Evolutionary conservation across 1,140 invertebrate species (phyloP), one percentile per base, ranked within the genome.

Genomic region (Papilio machaon): DNA sequence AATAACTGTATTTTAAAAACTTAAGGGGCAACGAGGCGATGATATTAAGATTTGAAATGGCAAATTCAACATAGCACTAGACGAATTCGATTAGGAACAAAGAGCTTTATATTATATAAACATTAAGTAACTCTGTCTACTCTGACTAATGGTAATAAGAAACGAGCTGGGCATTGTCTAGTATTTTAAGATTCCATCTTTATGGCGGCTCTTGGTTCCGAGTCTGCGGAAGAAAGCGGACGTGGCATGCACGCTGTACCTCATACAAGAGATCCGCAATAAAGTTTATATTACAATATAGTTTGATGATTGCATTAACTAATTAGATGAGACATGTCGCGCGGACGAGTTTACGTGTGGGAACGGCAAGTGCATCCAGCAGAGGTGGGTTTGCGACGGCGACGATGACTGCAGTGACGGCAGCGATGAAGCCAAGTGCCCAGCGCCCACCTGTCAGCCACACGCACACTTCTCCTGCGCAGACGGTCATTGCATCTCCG

Each of bases 281-380:
- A 58, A 58, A 58, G 8, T 58, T 58, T 58, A 7, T 7, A 58
- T 19, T 5, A 17, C 1, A 9, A 6, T 19, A 5, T 58, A 58
- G 7, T 58, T 58, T 58, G n/a, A 58, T 52, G 5, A 58, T 8
- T 58, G 17, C n/a, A 19, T 70, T 70, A 70, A 70, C 30, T 82
- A 75, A 80, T 46, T 90, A 98, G 97, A 98, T 95, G 97, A 97
- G 87, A 98, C 97, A 1, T 98, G 98, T 91, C 96, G 98, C 79
- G 96, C 97, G 23, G 97, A 98, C 89, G 97, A 99, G 91, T 99
- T 98, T 89, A 98, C 97, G 2, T 99, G 98, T 93, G 96, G 95
- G 60, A 98, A 98, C 87, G 98, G 98, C 13, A 97, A 97, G 82
- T 99, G 98, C 90, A 98, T 99, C 82, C 97, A 98, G 87, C 96